Evolutionary conservation across 2,797 vertebrate species (phyloP).

Genomic region (Orestias chungarensis): DNA sequence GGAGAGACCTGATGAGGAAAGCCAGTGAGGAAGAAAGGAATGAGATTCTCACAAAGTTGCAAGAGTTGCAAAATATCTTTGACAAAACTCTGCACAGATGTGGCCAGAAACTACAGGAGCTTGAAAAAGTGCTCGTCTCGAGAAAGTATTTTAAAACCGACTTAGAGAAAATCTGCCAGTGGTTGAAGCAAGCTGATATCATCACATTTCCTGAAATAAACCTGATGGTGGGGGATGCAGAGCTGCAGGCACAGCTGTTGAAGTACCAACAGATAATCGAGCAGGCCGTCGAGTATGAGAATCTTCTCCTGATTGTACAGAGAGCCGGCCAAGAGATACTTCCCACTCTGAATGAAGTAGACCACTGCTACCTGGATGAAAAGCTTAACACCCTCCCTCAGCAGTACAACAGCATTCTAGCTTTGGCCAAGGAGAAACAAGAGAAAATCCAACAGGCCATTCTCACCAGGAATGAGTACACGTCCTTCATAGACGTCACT

Average conservation of each 20-base stretch:
- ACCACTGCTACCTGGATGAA: constrained; percentile 92
- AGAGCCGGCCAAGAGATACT: constrained; percentile 92
- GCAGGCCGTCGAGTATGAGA: constrained; percentile 93
- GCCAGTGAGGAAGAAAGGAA: constrained; percentile 88
- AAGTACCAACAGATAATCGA: constrained; percentile 93
- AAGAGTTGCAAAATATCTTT: constrained; percentile 90
- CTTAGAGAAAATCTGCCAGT: constrained; percentile 93
- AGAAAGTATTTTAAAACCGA: constrained; percentile 97
- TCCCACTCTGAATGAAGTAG: constrained; percentile 91
- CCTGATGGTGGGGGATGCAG: constrained; percentile 85
- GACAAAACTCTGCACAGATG: constrained; percentile 89
- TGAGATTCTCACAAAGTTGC: constrained; percentile 90
- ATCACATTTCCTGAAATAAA: constrained; percentile 94
- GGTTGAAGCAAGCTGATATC: constrained; percentile 94
- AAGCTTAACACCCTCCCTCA: constrained; percentile 91
- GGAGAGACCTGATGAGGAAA: constrained; percentile 91
- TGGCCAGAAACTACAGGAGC: constrained; percentile 88
- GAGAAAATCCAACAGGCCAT: constrained; percentile 92
- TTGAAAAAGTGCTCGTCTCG: constrained; percentile 91
- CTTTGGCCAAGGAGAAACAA: constrained; percentile 91
- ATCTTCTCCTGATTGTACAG: constrained; percentile 89
- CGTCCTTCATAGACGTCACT: constrained; percentile 89
- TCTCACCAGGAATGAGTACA: constrained; percentile 88
- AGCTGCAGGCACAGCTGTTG: constrained; percentile 85
- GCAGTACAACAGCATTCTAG: constrained; percentile 87